Base-by-base conservation (phyloP, 2,888 invertebrate genomes). In the Leptodirus hochenwartii region DNA sequence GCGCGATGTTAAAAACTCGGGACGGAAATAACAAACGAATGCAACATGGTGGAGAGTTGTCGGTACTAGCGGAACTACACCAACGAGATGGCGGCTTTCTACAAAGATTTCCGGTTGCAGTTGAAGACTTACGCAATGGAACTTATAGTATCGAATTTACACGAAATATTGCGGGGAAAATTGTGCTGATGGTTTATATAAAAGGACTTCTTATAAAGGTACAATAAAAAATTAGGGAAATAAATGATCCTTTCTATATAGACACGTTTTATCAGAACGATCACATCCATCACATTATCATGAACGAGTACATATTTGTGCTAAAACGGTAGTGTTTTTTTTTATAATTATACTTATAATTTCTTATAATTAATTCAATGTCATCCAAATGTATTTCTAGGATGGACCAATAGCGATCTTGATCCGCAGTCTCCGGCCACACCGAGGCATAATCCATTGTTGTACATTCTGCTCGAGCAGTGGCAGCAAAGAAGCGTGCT, bases 401-500 rank as follows among this genome's bases (percentile, higher is more conserved):
- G 74, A 70, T 29, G 75, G 72, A 47, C 78, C 78, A 4, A 74
- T 69, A 47, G 58, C 62, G 2, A 64, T 76, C 30, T 58, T 61
- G 15, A 74, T 70, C 1, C 63, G 72, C n/a, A 64, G 65, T 4
- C 54, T 66, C 22, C 59, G 65, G 27, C 62, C 67, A 1, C 81
- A 81, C 50, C 59, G 58, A 27, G 82, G 81, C 0, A 65, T 69
- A 41, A 81, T 64, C 58, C 81, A 81, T 51, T 82, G 81, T 46
- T 82, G 81, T 48, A 66, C 75, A 15, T 81, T 80, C 53, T 82
- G 81, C 46, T 81, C 82, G 1, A 76, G 77, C 36, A 74, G 74
- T 6, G 80, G 81, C 2, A 68, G 61, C 37, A 69, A 74, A 38
- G 68, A 66, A 41, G 67, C 66, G 0, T 55, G 53, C 23, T 81